These are phyloP conservation scores for Trachymyrmex septentrionalis DNA, from an alignment of 1,140 invertebrate genomes.

Conservation along the genomic window DNA sequence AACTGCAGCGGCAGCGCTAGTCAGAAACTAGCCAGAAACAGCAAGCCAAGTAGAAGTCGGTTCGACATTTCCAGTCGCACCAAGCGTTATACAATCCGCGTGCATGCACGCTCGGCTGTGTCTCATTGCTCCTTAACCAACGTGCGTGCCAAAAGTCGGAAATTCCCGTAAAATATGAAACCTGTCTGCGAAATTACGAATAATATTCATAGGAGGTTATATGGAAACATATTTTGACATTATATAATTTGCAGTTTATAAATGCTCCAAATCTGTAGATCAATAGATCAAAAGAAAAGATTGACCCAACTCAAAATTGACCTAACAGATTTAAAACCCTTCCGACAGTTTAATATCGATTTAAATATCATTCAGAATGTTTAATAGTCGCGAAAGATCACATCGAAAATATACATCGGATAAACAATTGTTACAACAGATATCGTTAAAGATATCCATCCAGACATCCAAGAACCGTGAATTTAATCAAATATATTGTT, in stretches of 20 bases:
- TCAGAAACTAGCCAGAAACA: slow-evolving; percentile 1
- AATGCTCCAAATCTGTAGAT: background rate
- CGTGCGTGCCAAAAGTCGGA: slow-evolving; percentile 22
- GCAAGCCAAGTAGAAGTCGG: slow-evolving; percentile 57
- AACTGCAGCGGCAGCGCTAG: slow-evolving; percentile 48
- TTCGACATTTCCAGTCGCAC: slow-evolving; percentile 61
- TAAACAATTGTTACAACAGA: too few relatives aligned
- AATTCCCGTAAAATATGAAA: background rate
- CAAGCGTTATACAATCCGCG: slow-evolving; percentile 69
- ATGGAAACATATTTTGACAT: background rate
- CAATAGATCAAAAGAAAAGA: background rate
- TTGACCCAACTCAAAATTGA: background rate
- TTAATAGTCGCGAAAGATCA: too few relatives aligned
- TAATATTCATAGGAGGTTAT: background rate
- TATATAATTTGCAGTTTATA: background rate
- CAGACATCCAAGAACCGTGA: too few relatives aligned
- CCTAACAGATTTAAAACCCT: too few relatives aligned
- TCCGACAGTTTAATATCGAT: too few relatives aligned
- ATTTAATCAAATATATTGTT: too few relatives aligned
- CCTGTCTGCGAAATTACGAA: background rate
- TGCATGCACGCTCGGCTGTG: background rate
- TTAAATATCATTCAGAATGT: too few relatives aligned
- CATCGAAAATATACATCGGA: too few relatives aligned
- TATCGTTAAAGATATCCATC: too few relatives aligned
- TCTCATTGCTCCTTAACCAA: background rate